Conservation (phyloP, 2,113 vertebrate species). For the Myiopsitta monachus region DNA sequence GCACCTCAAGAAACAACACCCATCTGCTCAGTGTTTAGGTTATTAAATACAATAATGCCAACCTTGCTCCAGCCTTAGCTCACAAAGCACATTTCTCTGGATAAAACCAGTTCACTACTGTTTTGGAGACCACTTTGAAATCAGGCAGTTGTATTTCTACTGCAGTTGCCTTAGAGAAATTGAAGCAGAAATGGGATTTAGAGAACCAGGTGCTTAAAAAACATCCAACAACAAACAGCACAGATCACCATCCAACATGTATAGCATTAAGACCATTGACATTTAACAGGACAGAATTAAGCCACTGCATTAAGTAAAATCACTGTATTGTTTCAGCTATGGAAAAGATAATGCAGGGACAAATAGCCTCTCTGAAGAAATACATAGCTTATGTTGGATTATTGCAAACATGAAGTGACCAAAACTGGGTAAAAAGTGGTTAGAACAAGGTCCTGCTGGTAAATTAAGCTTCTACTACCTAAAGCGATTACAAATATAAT, state of each 20-base stretch:
- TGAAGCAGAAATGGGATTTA: not conserved
- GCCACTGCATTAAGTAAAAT: not conserved
- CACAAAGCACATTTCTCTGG: not conserved
- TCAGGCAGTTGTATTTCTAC: not conserved
- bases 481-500: not conserved
- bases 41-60: not conserved
- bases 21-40: not conserved
- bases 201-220: not conserved
- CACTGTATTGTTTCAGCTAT: not conserved
- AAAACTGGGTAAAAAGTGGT: not conserved
- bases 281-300: not conserved
- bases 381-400: rapidly evolving
- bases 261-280: not conserved
- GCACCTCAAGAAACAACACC: not conserved
- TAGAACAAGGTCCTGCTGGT: not conserved
- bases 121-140: not conserved
- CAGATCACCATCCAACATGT: not conserved
- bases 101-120: not conserved
- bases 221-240: not conserved
- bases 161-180: not conserved
- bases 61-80: not conserved
- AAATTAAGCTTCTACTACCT: not conserved
- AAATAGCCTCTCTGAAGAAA: not conserved
- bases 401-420: not conserved
- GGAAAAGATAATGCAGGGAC: not conserved